A percentile compares a stretch with the other conserved stretches of the same genome.
Conservation (phyloP, 2,797 vertebrate genomes). For the Luscinia luscinia region DNA sequence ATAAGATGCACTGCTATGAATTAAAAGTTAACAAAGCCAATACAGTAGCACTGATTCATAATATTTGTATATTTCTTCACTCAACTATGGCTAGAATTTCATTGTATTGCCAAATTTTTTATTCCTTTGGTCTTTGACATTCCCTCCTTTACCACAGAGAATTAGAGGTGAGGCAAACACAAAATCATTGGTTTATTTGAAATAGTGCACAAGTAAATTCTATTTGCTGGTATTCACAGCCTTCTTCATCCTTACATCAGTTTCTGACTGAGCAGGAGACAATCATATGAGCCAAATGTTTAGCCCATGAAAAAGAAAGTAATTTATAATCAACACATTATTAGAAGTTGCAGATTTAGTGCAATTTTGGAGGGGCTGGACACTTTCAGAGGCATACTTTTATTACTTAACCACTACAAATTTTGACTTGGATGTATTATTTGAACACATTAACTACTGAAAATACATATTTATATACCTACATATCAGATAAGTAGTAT, state of each 20-base stretch:
- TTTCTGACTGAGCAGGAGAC: not conserved
- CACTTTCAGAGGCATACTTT: not conserved
- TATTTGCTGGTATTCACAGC: not conserved
- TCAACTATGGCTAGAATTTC: not conserved
- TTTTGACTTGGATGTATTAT: not conserved
- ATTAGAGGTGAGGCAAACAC: not conserved
- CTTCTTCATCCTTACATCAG: not conserved
- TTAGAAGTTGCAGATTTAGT: not conserved
- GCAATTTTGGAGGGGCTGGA: not conserved
- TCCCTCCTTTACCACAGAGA: not conserved
- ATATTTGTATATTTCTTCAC: not conserved
- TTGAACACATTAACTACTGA: not conserved
- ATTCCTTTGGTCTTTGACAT: not conserved
- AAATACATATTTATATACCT: not conserved
- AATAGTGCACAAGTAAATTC: not conserved
- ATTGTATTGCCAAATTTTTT: not conserved
- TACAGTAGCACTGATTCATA: not conserved
- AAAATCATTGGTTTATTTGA: not conserved
- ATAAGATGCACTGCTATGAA: not conserved
- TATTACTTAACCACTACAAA: not conserved
- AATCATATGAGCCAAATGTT: not conserved
- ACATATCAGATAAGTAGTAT: not conserved
- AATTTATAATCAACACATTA: not conserved
- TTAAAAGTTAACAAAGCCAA: not conserved
- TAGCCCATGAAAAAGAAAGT: not conserved